Conservation (phyloP, 2,113 vertebrate genomes). For the Baryphthengus martii region DNA sequence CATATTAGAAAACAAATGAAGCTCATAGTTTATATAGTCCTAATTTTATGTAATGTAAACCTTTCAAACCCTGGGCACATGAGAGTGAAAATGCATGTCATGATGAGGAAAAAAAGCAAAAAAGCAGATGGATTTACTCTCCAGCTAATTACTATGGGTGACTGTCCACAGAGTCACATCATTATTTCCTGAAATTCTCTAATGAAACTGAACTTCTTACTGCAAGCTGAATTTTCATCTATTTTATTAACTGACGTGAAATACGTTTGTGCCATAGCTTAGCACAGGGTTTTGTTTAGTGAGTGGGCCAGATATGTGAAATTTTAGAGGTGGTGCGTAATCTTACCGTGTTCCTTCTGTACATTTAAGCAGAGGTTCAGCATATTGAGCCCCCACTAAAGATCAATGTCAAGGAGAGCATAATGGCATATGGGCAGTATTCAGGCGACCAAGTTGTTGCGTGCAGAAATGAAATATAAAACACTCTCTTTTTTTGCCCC, state of each 20-base stretch:
- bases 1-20: slow-evolving; percentile 72
- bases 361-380: background rate
- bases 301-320: slow-evolving; percentile 19
- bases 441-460: background rate
- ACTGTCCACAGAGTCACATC: slow-evolving; percentile 49
- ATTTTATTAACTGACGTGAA: slow-evolving; percentile 49
- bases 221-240: slow-evolving; percentile 24
- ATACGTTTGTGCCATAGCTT: slow-evolving; percentile 28
- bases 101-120: slow-evolving; percentile 60
- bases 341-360: background rate
- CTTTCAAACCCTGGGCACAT: slow-evolving; percentile 67
- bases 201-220: slow-evolving; percentile 59
- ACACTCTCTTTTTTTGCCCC: slow-evolving; percentile 52
- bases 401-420: slow-evolving; percentile 17
- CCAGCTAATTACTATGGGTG: slow-evolving; percentile 70
- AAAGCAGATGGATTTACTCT: slow-evolving; percentile 73
- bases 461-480: slow-evolving; percentile 68
- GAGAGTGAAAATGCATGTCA: slow-evolving; percentile 69
- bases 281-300: slow-evolving; percentile 33
- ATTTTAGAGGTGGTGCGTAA: slow-evolving; percentile 9
- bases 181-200: slow-evolving; percentile 54
- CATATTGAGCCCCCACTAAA: background rate
- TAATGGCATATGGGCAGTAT: slow-evolving; percentile 38
- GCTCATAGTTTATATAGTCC: slow-evolving; percentile 72
- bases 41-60: slow-evolving; percentile 84